Percentiles rank a stretch among this genome's conserved stretches.
phyloP scores from a whole-genome alignment of 2,888 invertebrate genomes.

The Andricus quercusramuli region DNA sequence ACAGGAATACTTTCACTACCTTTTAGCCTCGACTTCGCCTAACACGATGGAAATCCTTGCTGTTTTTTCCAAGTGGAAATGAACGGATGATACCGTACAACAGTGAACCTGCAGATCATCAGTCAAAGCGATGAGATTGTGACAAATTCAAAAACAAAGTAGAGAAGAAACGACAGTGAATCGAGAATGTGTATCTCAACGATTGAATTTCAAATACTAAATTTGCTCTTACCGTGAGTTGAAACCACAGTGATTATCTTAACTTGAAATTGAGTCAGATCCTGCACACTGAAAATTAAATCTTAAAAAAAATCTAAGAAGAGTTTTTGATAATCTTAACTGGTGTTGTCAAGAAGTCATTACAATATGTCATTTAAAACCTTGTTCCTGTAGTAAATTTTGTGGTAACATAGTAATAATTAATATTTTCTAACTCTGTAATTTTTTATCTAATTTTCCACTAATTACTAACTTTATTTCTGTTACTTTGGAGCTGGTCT shows the following conservation, averaged over 20 bases:
- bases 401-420: no score
- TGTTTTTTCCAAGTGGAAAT: constrained; percentile 58
- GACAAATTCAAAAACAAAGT: not conserved
- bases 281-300: no score
- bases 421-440: no score
- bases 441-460: no score
- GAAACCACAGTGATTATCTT: not conserved
- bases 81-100: constrained; percentile 48
- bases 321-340: not conserved
- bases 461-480: no score
- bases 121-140: constrained; percentile 5
- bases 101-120: constrained; percentile 28
- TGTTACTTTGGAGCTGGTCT: no score
- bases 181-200: constrained; percentile 5
- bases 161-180: not conserved
- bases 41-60: constrained; percentile 63
- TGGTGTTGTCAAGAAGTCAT: not conserved
- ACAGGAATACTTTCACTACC: constrained; percentile 75
- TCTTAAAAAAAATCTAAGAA: not conserved
- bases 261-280: not conserved
- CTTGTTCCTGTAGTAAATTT: no score
- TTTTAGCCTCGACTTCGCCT: constrained; percentile 68
- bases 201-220: not conserved
- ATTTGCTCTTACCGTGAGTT: not conserved
- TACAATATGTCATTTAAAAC: no score